These are phyloP conservation scores for Maconellicoccus hirsutus DNA, from an alignment of 1,140 invertebrate species.

Conservation along the genomic window DNA sequence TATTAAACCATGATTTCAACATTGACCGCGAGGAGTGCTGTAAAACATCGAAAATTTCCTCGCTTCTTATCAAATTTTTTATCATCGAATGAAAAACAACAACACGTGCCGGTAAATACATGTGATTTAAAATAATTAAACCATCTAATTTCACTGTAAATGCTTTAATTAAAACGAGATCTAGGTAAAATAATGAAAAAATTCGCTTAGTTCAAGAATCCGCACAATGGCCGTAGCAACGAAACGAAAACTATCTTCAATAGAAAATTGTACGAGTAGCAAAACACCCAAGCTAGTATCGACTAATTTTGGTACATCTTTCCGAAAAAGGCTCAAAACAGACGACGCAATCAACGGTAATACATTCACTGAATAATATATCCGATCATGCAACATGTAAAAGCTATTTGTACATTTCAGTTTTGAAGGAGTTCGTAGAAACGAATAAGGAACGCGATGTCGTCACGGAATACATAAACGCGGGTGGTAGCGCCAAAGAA, in stretches of 20 bases:
- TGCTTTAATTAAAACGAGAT: too few relatives aligned
- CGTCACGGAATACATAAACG: slow-evolving; percentile 1
- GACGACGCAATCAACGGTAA: slow-evolving; percentile 1
- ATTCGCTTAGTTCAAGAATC: neutral
- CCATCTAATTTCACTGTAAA: too few relatives aligned
- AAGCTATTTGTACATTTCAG: neutral
- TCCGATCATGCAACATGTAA: too few relatives aligned
- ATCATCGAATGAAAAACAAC: too few relatives aligned
- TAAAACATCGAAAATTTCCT: too few relatives aligned
- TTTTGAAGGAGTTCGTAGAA: neutral
- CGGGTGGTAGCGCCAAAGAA: slow-evolving; percentile 13
- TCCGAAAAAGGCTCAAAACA: neutral
- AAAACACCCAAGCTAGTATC: slow-evolving; percentile 2
- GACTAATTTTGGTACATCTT: neutral
- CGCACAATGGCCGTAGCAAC: neutral
- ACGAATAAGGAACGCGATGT: slow-evolving; percentile 8
- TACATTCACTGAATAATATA: too few relatives aligned
- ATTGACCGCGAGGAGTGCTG: too few relatives aligned
- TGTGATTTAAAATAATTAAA: too few relatives aligned
- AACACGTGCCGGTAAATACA: too few relatives aligned
- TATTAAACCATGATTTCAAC: too few relatives aligned
- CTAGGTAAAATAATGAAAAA: too few relatives aligned
- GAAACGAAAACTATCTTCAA: neutral
- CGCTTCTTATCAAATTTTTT: too few relatives aligned
- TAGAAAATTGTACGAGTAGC: neutral